These are phyloP conservation scores for Callinectes sapidus DNA, from an alignment of 2,888 invertebrate species.

Conservation along the genomic window DNA sequence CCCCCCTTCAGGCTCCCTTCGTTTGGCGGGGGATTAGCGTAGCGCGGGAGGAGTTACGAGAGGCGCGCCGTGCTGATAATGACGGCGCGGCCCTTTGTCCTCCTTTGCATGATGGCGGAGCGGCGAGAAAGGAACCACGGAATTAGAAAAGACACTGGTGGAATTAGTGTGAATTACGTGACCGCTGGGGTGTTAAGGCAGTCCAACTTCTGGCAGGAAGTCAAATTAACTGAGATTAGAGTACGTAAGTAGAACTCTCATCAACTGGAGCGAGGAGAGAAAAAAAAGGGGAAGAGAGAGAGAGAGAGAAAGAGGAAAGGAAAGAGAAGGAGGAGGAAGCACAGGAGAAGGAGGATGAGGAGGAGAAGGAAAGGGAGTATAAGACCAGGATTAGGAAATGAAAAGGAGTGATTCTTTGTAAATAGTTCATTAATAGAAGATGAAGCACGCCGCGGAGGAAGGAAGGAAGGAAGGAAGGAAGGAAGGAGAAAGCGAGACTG, in stretches of 20 bases:
- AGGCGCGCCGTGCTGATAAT: not conserved
- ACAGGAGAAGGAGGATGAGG: not conserved
- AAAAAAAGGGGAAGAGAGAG: not conserved
- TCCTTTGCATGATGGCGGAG: conserved; percentile 5
- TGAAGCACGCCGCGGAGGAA: no score
- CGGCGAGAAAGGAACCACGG: conserved; percentile 20
- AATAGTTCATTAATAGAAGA: no score
- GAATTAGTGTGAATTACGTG: not conserved
- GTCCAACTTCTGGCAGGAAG: not conserved
- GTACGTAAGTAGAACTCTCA: not conserved
- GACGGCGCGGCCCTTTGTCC: not conserved
- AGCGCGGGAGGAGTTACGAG: not conserved
- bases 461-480: no score
- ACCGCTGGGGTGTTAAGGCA: not conserved
- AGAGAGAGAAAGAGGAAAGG: not conserved
- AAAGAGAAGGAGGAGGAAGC: not conserved
- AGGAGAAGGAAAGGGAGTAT: not conserved
- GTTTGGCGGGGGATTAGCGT: not conserved
- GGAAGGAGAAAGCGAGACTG: not conserved
- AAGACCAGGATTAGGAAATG: no score
- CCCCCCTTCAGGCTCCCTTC: not conserved
- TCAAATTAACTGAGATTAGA: conserved; percentile 23
- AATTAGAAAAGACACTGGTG: conserved; percentile 19
- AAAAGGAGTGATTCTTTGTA: no score
- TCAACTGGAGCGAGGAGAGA: not conserved